Evolutionary conservation across 1,140 invertebrate genomes (phyloP).

Genomic region (Gonioctena quinquepunctata): DNA sequence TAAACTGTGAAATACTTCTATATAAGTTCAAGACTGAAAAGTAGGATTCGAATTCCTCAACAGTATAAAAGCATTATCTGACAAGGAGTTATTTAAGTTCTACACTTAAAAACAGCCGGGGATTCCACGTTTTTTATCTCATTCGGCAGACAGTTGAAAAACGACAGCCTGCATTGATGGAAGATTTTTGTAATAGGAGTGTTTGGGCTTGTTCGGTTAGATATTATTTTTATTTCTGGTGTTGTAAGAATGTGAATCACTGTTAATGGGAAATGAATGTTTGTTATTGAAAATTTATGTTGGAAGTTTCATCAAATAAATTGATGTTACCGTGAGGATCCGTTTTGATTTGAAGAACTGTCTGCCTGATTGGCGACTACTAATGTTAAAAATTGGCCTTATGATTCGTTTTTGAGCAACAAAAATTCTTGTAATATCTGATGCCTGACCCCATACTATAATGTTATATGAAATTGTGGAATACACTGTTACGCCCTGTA

Average conservation of each 20-base stretch:
- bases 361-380: too few relatives aligned
- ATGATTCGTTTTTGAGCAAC: too few relatives aligned
- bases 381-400: too few relatives aligned
- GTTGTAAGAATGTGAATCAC: neutral
- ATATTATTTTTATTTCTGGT: neutral
- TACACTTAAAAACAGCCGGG: neutral
- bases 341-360: too few relatives aligned
- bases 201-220: neutral
- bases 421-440: too few relatives aligned
- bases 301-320: too few relatives aligned
- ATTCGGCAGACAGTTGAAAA: neutral
- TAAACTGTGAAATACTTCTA: neutral
- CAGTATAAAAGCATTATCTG: neutral
- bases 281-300: neutral
- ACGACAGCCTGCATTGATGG: too few relatives aligned
- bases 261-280: neutral
- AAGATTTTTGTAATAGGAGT: neutral
- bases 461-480: too few relatives aligned
- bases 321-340: too few relatives aligned
- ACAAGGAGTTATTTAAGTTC: neutral
- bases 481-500: too few relatives aligned
- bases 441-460: too few relatives aligned
- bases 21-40: neutral
- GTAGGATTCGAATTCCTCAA: neutral
- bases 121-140: neutral